phyloP scores from a whole-genome alignment of 2,888 invertebrate genomes.

The Oligia latruncula region DNA sequence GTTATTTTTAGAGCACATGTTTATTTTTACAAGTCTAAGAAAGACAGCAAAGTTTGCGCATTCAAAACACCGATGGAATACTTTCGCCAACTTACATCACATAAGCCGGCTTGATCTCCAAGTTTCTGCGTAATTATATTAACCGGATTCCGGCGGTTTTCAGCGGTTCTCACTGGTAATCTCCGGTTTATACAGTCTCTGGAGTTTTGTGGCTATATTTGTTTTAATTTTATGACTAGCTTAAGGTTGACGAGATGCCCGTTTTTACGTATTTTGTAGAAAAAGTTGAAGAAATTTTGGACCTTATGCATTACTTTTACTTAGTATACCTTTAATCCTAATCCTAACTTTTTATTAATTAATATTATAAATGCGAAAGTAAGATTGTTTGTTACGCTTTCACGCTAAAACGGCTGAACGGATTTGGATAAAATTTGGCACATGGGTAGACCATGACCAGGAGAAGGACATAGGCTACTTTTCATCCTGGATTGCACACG shows the following conservation, averaged over 20 bases:
- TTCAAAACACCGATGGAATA: slow-evolving; percentile 57
- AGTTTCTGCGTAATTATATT: slow-evolving; percentile 67
- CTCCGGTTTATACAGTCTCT: slow-evolving; percentile 63
- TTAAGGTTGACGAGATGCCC: slow-evolving; percentile 32
- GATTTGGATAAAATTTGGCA: no score
- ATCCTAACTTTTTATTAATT: no score
- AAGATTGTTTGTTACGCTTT: no score
- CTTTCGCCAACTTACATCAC: slow-evolving; percentile 52
- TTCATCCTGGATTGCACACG: no score
- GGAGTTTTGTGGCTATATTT: slow-evolving; percentile 63
- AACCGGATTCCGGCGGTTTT: slow-evolving; percentile 65
- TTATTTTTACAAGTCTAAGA: slow-evolving; percentile 10
- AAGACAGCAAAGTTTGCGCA: slow-evolving; percentile 32
- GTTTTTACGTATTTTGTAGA: slow-evolving; percentile 23
- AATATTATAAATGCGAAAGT: no score
- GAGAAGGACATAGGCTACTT: no score
- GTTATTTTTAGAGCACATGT: slow-evolving; percentile 7
- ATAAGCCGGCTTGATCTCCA: slow-evolving; percentile 65
- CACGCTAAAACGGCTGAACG: no score
- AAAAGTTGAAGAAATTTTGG: background rate
- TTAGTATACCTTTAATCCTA: no score
- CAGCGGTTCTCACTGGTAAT: slow-evolving; percentile 65
- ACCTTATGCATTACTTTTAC: no score
- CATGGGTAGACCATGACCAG: no score
- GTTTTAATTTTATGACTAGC: slow-evolving; percentile 62